Base-by-base conservation (phyloP, 2,797 vertebrate species). In the Selene dorsalis region DNA sequence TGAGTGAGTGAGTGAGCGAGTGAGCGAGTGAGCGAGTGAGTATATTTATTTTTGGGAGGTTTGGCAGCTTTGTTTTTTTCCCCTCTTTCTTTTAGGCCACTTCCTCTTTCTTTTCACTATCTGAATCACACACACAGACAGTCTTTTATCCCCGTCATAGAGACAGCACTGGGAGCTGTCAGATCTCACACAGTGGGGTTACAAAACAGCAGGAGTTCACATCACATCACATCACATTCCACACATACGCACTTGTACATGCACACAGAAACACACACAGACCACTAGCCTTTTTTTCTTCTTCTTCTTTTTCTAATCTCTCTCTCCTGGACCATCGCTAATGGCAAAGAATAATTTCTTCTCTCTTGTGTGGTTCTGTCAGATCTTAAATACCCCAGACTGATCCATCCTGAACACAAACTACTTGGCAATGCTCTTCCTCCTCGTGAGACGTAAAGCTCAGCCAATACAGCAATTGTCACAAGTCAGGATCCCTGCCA, bases 151-250 rank as follows among this genome's bases (percentile, higher is more conserved):
- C 73, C 73, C 48, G 47, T 80, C 58, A 77, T 63, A 71, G 48
- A 85, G 79, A 81, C 80, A 48, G 67, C 90, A 85, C 77, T 83
- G 78, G 88, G 90, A 89, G 89, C 85, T 88, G 88, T 92, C 91
- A 91, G 81, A 87, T 83, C 69, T 87, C 83, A 85, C 88, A 79
- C 87, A 82, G 84, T 79, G 88, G 85, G 88, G 84, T 83, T 84
- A 84, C 81, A 30, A 67, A 78, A 65, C 75, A 74, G 77, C 75
- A 71, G 85, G 82, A 71, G 73, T 74, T 86, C 87, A 73, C 73
- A 65, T 83, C 83, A 35, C 30, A 32, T 32, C 30, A 57, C 69
- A 81, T 80, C 75, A 4, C 72, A 80, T 82, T 75, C 63, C 67
- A 72, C 28, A 17, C 66, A 59, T n/a, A 35, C 32, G 79, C 63